Base-by-base conservation (phyloP, 2,113 vertebrate species). In the Ovis aries region DNA sequence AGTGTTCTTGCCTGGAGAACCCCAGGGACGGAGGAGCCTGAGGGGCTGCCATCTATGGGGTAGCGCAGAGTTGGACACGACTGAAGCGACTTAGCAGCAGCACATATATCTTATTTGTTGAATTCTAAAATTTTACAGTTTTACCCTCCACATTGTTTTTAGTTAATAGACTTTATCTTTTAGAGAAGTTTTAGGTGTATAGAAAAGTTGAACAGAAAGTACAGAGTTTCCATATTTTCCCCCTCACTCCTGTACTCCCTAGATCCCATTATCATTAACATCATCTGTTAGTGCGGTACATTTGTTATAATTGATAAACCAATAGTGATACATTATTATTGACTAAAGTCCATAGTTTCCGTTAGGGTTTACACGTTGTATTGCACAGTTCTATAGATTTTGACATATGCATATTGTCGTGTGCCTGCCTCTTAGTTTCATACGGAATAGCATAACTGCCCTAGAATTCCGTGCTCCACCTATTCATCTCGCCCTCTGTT, bases 51-150 rank as follows among this genome's bases (percentile, higher is more conserved):
- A 0, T 71, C 64, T 36, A 5, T 21, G 9, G 64, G n/a, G 64
- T 71, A 1, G 0, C 1, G 0, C 64, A 36, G n/a, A 71, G 64
- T 71, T 33, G 17, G 64, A 21, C 33, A 71, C 0, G 0, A 71
- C n/a, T 36, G n/a, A 71, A 71, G 17, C 3, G 4, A 71, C 64
- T 36, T 71, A 36, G 33, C 62, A 67, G 62, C 64, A 71, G 64
- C 64, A 62, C 60, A 25, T 78, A 10, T 78, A 16, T 93, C 48
- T 87, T 50, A 59, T 60, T 86, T 87, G 53, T 78, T 60, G 67
- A 93, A 29, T 40, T 60, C 67, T 87, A 86, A 59, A 93, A 50
- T 86, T 60, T 60, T 93, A 78, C 77, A 78, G 7, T 78, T 93
- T 87, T 78, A 50, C 67, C 25, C 40, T 78, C 17, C 27, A 15